A percentile compares a stretch with the other conserved stretches of the same genome.
These are phyloP conservation scores for Micoletzkya japonica DNA, from an alignment of 2,888 invertebrate species.

Conservation along the genomic window DNA sequence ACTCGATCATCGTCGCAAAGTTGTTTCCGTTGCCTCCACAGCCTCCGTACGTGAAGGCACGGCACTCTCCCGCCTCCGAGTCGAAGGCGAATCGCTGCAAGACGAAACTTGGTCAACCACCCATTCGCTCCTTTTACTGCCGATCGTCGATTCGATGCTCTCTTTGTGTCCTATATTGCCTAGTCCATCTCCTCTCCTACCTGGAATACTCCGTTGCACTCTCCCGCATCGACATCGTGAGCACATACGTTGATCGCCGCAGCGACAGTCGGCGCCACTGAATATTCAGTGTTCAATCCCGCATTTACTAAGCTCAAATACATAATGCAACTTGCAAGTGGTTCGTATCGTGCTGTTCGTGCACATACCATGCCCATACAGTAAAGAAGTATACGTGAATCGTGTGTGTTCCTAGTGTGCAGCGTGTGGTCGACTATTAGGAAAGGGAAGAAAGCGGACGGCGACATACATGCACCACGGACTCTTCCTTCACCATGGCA, in stretches of 20 bases:
- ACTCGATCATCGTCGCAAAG: constrained; percentile 57
- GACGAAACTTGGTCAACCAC: neutral
- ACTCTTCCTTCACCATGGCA: constrained; percentile 44
- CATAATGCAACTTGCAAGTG: neutral
- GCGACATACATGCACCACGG: constrained; percentile 16
- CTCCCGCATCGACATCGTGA: constrained; percentile 56
- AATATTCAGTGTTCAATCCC: neutral
- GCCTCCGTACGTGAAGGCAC: constrained; percentile 59
- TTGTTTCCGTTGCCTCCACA: constrained; percentile 63
- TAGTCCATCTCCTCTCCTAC: neutral
- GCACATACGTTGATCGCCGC: constrained; percentile 51
- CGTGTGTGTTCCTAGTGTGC: constrained; percentile 16
- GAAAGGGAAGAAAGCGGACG: neutral
- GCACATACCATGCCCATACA: neutral
- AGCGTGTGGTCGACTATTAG: neutral
- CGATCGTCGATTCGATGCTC: neutral
- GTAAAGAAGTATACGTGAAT: neutral
- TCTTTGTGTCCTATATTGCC: neutral
- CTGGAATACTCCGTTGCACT: constrained; percentile 50
- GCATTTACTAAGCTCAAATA: neutral
- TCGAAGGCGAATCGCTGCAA: constrained; percentile 64
- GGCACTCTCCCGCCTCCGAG: constrained; percentile 49
- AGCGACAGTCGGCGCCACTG: constrained; percentile 28
- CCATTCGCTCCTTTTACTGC: neutral
- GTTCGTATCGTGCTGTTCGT: constrained; percentile 16